phyloP scores from a whole-genome alignment of 2,113 vertebrate species.

The Tyrannus savana region DNA sequence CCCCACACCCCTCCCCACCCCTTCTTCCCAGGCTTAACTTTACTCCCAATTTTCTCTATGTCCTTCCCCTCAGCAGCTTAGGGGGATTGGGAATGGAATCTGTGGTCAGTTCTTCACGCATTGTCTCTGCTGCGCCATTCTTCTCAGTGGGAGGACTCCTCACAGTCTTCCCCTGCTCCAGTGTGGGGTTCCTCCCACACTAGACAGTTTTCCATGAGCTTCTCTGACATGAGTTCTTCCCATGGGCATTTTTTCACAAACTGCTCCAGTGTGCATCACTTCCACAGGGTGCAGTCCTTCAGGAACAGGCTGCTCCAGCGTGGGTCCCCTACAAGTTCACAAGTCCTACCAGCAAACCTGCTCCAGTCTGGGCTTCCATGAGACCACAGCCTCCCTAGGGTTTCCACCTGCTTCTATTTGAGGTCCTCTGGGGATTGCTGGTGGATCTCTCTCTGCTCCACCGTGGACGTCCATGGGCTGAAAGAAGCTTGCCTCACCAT shows the following conservation, averaged over 20 bases:
- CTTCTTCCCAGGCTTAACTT: neutral
- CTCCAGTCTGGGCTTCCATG: neutral
- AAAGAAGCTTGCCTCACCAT: neutral
- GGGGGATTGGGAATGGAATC: neutral
- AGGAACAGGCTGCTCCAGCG: neutral
- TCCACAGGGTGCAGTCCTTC: neutral
- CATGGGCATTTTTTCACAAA: fast-evolving
- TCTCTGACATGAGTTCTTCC: fast-evolving
- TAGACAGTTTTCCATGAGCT: neutral
- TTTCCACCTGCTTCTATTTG: neutral
- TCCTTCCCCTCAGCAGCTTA: neutral
- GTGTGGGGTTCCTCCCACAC: neutral
- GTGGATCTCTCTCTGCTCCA: neutral
- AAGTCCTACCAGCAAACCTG: neutral
- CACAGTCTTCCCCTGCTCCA: neutral
- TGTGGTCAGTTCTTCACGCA: neutral
- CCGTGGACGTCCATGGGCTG: neutral
- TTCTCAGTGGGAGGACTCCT: neutral
- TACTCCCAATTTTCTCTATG: neutral
- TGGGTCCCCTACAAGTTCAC: neutral
- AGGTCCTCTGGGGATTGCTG: neutral
- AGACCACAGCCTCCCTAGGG: neutral
- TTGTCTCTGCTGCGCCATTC: neutral
- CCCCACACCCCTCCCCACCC: too few species aligned
- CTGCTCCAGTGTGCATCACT: neutral